These are phyloP conservation scores for Bombus affinis DNA, from an alignment of 1,140 invertebrate genomes.

Conservation along the genomic window DNA sequence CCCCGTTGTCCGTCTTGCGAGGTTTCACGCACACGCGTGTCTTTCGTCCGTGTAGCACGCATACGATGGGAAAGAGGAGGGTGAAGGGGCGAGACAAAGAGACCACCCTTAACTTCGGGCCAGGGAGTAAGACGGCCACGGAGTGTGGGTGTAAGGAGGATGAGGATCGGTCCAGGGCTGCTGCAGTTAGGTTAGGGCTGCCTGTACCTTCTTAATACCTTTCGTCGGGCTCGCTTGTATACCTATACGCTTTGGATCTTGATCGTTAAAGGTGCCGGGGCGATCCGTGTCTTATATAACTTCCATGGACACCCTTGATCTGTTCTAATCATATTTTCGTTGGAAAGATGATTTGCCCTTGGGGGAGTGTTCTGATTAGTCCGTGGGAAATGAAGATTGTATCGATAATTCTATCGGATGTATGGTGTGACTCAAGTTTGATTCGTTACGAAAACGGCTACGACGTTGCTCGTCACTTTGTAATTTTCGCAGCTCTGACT, in stretches of 20 bases:
- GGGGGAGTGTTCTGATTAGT: not conserved
- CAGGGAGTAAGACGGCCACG: slow-evolving; percentile 67
- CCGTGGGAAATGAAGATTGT: slow-evolving; percentile 5
- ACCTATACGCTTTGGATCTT: slow-evolving; percentile 58
- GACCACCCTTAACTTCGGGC: slow-evolving; percentile 72
- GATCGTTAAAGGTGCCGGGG: slow-evolving; percentile 37
- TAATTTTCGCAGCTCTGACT: not conserved
- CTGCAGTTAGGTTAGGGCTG: slow-evolving; percentile 69
- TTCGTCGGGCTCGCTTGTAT: slow-evolving; percentile 58
- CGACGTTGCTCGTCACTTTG: too few species aligned
- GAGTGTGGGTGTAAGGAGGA: slow-evolving; percentile 55
- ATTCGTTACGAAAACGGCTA: not conserved
- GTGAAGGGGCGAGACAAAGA: slow-evolving; percentile 67
- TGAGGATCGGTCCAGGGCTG: slow-evolving; percentile 67
- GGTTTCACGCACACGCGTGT: slow-evolving; percentile 71
- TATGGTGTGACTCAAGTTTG: too few species aligned
- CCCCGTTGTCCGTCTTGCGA: slow-evolving; percentile 79
- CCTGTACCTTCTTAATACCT: slow-evolving; percentile 70
- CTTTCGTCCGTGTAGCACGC: slow-evolving; percentile 64
- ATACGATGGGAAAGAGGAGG: slow-evolving; percentile 47
- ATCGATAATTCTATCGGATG: not conserved
- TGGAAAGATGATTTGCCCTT: not conserved
- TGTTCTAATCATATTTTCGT: slow-evolving; percentile 13
- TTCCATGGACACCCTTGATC: slow-evolving; percentile 7
- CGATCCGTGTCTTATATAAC: slow-evolving; percentile 20